Evolutionary conservation across 2,888 invertebrate genomes (phyloP), one percentile per base, ranked within the genome.

Genomic region (Mythimna vitellina): DNA sequence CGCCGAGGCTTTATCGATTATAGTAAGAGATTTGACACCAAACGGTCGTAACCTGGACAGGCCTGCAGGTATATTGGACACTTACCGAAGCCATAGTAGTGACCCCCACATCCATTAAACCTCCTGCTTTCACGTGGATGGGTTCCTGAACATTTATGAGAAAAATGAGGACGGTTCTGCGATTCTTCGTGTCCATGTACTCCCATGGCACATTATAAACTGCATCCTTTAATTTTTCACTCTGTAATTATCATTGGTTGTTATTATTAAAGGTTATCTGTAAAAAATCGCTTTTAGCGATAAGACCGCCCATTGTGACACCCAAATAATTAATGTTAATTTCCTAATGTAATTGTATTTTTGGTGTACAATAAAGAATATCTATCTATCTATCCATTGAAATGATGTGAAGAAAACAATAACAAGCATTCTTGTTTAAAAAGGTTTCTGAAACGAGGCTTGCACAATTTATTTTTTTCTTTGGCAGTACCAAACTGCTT

Each of bases 171-270:
- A 87, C 66, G 3, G 78, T 80, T 46, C 72, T 80, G 14, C 85
- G 79, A 51, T 86, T 82, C 17, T 75, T 61, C 0, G 65, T 75
- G 20, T 88, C 84, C 88, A 88, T 89, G 51, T 80, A 82, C 70
- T 89, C 87, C 89, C 88, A 88, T 0, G 88, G 89, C n/a, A 89
- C 8, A 22, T 64, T 67, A 58, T 82, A 82, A 2, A 80, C 81
- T 7, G 83, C 76, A 9, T 82, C 84, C 77, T 60, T 88, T 54
- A 51, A 82, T 51, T 78, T 81, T 63, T 81, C 78, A 46, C 79
- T 82, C 79, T 80, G 62, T 4, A 62, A 67, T 54, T n/a, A 25
- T 17, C 17, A 46, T n/a, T n/a, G n/a, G n/a, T n/a, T n/a, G n/a
- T n/a, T n/a, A n/a, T n/a, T n/a, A n/a, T n/a, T n/a, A n/a, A n/a